These are phyloP conservation scores for Perodicticus potto DNA, from an alignment of 2,797 vertebrate species.

Conservation along the genomic window DNA sequence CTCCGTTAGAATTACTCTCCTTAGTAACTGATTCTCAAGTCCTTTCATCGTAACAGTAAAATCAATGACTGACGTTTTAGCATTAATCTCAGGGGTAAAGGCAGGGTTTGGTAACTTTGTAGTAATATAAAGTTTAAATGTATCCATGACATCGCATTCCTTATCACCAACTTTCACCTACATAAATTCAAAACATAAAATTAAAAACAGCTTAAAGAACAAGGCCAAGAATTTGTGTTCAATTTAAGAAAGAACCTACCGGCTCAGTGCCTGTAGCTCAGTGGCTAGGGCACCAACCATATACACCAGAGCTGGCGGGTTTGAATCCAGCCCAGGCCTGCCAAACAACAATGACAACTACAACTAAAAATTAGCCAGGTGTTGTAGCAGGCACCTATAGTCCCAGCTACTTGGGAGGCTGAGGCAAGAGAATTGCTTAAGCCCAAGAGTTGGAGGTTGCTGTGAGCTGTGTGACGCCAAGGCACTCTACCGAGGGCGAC, in stretches of 20 bases:
- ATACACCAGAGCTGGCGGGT: no score
- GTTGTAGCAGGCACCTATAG: no score
- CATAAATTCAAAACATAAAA: conserved; percentile 44
- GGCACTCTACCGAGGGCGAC: no score
- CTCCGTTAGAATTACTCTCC: conserved; percentile 90
- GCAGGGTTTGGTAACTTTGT: conserved; percentile 90
- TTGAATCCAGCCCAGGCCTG: no score
- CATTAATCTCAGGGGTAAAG: conserved; percentile 90
- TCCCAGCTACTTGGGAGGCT: no score
- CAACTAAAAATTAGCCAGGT: no score
- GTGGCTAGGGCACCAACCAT: no score
- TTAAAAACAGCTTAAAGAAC: not conserved
- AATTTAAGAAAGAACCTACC: not conserved
- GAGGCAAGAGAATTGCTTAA: no score
- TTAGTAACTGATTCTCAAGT: conserved; percentile 90
- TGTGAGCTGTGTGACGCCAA: no score
- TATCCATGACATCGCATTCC: conserved; percentile 88
- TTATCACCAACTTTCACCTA: conserved; percentile 91
- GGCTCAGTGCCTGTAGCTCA: no score
- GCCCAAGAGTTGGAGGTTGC: no score
- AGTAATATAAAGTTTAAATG: conserved; percentile 89
- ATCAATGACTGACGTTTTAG: conserved; percentile 90
- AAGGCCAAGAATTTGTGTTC: not conserved
- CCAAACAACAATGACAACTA: no score
- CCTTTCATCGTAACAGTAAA: conserved; percentile 91